Evolutionary conservation across 2,888 invertebrate species (phyloP), one percentile per base, ranked within the genome.

Genomic region (Sarcophaga subvicina): DNA sequence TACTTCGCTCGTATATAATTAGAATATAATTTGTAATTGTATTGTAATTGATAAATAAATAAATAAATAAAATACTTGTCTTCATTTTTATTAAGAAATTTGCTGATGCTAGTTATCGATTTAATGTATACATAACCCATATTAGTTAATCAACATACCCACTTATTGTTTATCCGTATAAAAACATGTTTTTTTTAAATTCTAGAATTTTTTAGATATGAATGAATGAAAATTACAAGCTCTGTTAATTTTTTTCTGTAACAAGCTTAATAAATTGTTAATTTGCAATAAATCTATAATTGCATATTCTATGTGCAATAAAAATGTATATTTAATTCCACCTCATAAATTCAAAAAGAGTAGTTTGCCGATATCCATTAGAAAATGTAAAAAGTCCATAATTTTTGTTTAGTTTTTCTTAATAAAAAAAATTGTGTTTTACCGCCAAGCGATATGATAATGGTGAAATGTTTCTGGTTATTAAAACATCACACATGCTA

Each of bases 401-500:
- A 37, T 2, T 6, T 37, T 6, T 37, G 2, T 37, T 37, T 37
- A 1, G 37, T 73, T 49, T 49, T 49, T 66, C 72, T 64, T 25
- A 22, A 66, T 20, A 67, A 60, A 60, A 67, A 60, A 60, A 22
- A 47, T 25, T 45, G 10, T 59, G 45, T 20, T 64, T 37, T 59
- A 78, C 25, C 12, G 60, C 47, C 1, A 67, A 59, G 45, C 14
- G 22, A 37, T 37, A 37, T 37, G 37, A 37, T 37, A 37, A 49
- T 47, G 12, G 63, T 47, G 3, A 72, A 66, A 47, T 64, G 6
- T 64, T 64, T 54, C 12, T 67, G 72, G 59, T 72, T 69, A 81
- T 69, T 69, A 77, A 79, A 62, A 73, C 20, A 79, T 59, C 49
- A 78, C 25, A 45, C 25, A 66, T 72, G 27, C 66, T 49, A 45